A percentile compares a stretch with the other conserved stretches of the same genome.
phyloP scores from a whole-genome alignment of 2,797 vertebrate species.

The Diglossa cyanea region DNA sequence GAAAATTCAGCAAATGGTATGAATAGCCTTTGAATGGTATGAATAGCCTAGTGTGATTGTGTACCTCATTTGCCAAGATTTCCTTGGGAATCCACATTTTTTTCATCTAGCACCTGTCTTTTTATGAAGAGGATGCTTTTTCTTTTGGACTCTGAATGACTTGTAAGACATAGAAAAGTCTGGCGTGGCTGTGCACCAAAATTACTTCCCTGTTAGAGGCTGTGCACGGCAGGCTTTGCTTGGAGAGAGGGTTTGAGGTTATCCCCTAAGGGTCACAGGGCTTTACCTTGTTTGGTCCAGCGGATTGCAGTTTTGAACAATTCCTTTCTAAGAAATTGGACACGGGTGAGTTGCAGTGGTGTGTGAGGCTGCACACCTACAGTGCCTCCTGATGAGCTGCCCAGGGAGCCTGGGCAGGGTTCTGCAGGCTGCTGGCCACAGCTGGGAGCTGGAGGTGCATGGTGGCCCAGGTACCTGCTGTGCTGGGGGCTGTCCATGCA shows the following conservation, averaged over 20 bases:
- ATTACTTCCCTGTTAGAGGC: not conserved
- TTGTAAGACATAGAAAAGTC: rapidly evolving
- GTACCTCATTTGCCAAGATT: not conserved
- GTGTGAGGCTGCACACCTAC: not conserved
- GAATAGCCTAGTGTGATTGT: not conserved
- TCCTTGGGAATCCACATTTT: not conserved
- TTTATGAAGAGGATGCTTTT: not conserved
- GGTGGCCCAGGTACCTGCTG: not conserved
- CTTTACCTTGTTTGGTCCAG: not conserved
- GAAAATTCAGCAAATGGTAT: not conserved
- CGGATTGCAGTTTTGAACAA: not conserved
- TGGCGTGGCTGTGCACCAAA: not conserved
- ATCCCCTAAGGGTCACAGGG: not conserved
- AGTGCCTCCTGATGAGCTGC: not conserved
- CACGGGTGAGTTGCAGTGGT: not conserved
- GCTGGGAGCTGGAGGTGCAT: not conserved
- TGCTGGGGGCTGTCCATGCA: rapidly evolving
- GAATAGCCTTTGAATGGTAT: not conserved
- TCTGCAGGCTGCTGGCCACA: rapidly evolving
- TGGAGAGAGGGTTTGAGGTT: not conserved
- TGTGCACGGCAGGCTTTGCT: rapidly evolving
- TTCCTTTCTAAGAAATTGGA: not conserved
- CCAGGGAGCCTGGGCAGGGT: not conserved
- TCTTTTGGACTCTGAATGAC: not conserved
- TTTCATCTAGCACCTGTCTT: not conserved